Percentiles rank a stretch among this genome's conserved stretches.
Evolutionary conservation across 2,113 vertebrate species (phyloP).

Genomic region (Lepidothrix coronata): DNA sequence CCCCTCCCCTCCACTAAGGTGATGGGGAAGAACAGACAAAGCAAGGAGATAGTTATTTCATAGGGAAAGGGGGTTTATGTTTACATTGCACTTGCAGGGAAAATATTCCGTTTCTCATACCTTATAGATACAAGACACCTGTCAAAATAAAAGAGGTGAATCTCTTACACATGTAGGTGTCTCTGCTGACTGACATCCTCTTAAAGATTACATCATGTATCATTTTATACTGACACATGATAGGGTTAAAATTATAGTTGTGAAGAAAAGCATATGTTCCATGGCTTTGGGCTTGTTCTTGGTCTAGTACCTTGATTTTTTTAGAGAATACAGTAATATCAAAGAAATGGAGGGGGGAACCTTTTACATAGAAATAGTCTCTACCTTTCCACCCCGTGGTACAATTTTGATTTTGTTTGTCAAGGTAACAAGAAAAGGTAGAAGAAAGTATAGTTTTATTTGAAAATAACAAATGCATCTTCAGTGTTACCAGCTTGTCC

Average conservation of each 20-base stretch:
- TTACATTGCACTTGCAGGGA: neutral
- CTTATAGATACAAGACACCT: neutral
- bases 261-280: neutral
- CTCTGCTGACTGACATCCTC: neutral
- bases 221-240: neutral
- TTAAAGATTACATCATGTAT: neutral
- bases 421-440: neutral
- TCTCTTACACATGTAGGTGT: neutral
- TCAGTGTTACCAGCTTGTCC: neutral
- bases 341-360: neutral
- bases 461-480: neutral
- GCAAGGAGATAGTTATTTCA: neutral
- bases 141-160: neutral
- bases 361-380: neutral
- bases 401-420: neutral
- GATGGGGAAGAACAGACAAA: neutral
- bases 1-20: neutral
- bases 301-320: neutral
- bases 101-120: neutral
- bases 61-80: neutral
- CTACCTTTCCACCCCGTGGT: neutral
- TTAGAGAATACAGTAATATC: neutral
- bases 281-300: neutral
- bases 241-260: neutral
- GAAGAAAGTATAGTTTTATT: neutral